phyloP scores from a whole-genome alignment of 2,113 vertebrate species.

The Stigmatopora argus region DNA sequence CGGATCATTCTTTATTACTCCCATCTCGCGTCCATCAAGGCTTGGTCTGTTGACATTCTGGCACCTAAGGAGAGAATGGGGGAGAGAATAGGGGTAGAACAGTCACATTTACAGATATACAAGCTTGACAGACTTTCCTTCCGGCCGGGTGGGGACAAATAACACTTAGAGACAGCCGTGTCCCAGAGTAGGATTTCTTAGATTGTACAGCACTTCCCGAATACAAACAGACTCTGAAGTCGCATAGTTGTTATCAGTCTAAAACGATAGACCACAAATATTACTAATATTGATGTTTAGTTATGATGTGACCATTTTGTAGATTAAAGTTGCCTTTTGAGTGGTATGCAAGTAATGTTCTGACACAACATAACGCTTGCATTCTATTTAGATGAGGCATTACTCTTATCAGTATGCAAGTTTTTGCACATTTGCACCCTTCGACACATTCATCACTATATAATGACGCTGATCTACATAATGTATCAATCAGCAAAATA shows the following conservation, averaged over 20 bases:
- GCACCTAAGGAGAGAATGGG: conserved; percentile 56
- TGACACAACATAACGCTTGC: background rate
- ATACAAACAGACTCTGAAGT: conserved; percentile 13
- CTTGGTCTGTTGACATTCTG: conserved; percentile 58
- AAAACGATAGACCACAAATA: conserved; percentile 11
- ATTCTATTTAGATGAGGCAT: background rate
- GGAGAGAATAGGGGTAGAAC: conserved; percentile 43
- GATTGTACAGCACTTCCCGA: conserved; percentile 29
- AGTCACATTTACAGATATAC: conserved; percentile 43
- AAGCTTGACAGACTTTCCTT: conserved; percentile 54
- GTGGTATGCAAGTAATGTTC: conserved; percentile 1
- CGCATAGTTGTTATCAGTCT: conserved; percentile 10
- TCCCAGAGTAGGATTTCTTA: conserved; percentile 43
- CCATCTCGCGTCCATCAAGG: conserved; percentile 61
- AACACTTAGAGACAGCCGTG: conserved; percentile 35
- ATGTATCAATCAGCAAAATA: conserved; percentile 2
- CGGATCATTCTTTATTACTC: conserved; percentile 63
- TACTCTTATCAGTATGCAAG: conserved; percentile 1
- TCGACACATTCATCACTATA: background rate
- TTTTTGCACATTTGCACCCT: background rate
- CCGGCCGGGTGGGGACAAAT: conserved; percentile 47
- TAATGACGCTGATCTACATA: conserved; percentile 1
- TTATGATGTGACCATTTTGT: conserved; percentile 21
- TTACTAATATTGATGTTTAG: conserved; percentile 9
- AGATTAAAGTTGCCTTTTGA: conserved; percentile 1